Evolutionary conservation across 2,113 vertebrate genomes (phyloP).

Genomic region (Platycercus adscitus): DNA sequence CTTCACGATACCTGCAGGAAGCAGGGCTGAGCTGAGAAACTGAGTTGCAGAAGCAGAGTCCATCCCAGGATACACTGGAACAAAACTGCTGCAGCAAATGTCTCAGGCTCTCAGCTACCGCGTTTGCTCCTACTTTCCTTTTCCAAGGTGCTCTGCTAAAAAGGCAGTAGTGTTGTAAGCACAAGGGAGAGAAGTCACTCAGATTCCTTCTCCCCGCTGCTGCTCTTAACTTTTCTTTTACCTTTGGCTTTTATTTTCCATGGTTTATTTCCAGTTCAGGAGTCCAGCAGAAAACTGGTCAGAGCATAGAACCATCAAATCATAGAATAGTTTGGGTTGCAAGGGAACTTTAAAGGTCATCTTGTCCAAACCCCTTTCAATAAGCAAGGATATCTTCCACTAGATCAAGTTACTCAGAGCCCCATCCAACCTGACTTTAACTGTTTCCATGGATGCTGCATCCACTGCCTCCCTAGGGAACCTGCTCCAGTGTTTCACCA

Average conservation of each 20-base stretch:
- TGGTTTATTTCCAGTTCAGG: background rate
- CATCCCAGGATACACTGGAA: background rate
- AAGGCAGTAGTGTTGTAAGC: background rate
- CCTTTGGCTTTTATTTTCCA: background rate
- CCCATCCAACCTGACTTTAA: background rate
- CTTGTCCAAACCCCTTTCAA: background rate
- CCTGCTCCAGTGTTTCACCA: background rate
- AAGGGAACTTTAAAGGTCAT: background rate
- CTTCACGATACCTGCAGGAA: background rate
- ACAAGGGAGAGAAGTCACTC: background rate
- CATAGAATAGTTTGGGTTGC: background rate
- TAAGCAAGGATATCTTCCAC: background rate
- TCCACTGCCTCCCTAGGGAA: background rate
- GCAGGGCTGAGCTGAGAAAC: background rate
- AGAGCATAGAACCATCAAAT: background rate
- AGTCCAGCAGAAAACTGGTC: background rate
- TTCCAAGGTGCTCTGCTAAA: background rate
- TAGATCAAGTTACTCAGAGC: background rate
- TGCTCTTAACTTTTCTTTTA: background rate
- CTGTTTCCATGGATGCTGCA: background rate
- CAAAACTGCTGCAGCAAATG: background rate
- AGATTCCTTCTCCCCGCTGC: background rate
- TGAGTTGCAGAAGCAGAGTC: background rate
- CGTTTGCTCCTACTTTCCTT: background rate
- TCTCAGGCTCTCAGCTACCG: background rate